Conservation (phyloP, 2,113 vertebrate genomes). For the Pantherophis guttatus region DNA sequence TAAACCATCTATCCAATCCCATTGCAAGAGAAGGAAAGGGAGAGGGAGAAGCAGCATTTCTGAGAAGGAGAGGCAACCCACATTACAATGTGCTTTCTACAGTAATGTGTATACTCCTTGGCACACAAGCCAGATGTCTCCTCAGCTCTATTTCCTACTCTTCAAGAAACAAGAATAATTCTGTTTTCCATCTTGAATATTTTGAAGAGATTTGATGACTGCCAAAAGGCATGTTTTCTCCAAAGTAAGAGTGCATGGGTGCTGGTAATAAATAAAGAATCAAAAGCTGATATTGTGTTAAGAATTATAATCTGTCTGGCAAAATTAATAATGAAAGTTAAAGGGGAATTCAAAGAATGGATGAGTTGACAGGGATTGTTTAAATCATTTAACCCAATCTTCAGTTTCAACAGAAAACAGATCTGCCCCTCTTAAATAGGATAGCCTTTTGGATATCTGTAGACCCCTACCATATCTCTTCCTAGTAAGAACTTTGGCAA, state of each 20-base stretch:
- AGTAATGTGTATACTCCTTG: slow-evolving; percentile 47
- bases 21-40: slow-evolving; percentile 7
- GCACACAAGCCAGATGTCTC: slow-evolving; percentile 36
- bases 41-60: slow-evolving; percentile 60
- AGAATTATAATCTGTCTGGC: slow-evolving; percentile 42
- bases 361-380: background rate
- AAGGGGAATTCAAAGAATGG: background rate
- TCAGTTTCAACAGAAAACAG: background rate
- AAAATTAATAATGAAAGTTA: slow-evolving; percentile 34
- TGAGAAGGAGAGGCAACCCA: slow-evolving; percentile 53
- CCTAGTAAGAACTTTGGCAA: background rate
- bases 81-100: slow-evolving; percentile 34
- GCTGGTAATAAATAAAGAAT: slow-evolving; percentile 41
- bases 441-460: background rate
- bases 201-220: background rate
- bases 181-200: background rate
- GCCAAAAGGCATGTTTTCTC: slow-evolving; percentile 37
- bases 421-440: background rate
- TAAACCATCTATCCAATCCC: slow-evolving; percentile 50
- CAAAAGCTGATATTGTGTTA: slow-evolving; percentile 46
- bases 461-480: background rate
- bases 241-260: background rate
- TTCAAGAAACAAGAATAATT: slow-evolving; percentile 43
- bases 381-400: background rate
- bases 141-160: slow-evolving; percentile 27